These are phyloP conservation scores for Protosalanx chinensis DNA, from an alignment of 2,797 vertebrate genomes.

Conservation along the genomic window DNA sequence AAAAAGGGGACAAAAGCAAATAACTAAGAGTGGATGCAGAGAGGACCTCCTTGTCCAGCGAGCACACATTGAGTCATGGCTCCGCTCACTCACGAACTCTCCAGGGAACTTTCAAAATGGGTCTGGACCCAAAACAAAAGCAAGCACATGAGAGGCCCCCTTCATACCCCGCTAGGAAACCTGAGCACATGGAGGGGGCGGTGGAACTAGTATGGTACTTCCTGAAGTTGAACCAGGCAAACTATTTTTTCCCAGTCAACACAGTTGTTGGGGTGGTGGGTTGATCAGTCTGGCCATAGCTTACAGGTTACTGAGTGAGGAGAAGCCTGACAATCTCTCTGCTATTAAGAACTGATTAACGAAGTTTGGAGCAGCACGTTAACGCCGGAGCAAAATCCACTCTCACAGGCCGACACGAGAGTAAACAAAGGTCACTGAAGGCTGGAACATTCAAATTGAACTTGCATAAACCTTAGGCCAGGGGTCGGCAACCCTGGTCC, in stretches of 20 bases:
- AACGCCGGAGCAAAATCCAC: not conserved
- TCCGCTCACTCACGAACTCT: conserved; percentile 48
- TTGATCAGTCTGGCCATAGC: conserved; percentile 11
- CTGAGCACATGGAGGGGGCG: conserved; percentile 48
- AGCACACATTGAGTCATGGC: conserved; percentile 54
- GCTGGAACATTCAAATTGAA: conserved; percentile 23
- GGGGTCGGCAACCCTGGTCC: too few species aligned
- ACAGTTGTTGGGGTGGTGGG: too few species aligned
- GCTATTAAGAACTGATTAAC: conserved; percentile 26
- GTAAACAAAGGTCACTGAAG: conserved; percentile 52
- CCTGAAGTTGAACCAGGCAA: conserved; percentile 22
- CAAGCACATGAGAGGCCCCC: conserved; percentile 53
- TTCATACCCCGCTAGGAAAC: conserved; percentile 4
- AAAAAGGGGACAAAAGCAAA: conserved; percentile 32
- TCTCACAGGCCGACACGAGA: not conserved
- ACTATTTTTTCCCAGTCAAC: too few species aligned
- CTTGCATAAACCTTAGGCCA: too few species aligned
- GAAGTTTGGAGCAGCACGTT: not conserved
- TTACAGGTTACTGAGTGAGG: conserved; percentile 11
- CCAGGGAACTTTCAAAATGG: conserved; percentile 62
- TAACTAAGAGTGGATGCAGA: conserved; percentile 59
- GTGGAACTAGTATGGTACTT: conserved; percentile 36
- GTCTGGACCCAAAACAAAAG: conserved; percentile 66
- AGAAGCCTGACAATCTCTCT: not conserved
- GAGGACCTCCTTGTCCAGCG: conserved; percentile 67